These are phyloP conservation scores for Cataglyphis albicans DNA, from an alignment of 2,888 invertebrate genomes.

Conservation along the genomic window DNA sequence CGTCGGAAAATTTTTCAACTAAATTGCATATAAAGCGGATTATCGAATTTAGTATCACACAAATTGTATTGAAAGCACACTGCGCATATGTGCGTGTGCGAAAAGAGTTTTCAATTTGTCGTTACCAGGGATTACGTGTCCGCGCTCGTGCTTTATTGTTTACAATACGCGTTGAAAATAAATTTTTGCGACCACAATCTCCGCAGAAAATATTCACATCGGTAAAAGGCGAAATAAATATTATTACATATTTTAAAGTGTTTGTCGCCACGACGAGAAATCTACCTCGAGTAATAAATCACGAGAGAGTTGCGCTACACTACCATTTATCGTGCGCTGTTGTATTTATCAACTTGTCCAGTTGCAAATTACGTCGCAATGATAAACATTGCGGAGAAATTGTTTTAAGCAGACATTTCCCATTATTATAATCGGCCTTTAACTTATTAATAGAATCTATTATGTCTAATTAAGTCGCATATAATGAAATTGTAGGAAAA, in stretches of 20 bases:
- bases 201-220: slow-evolving; percentile 22
- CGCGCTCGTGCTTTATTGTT: slow-evolving; percentile 52
- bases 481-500: neutral
- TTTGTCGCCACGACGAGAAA: slow-evolving; percentile 21
- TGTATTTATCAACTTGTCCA: slow-evolving; percentile 22
- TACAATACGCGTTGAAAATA: slow-evolving; percentile 44
- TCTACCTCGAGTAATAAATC: slow-evolving; percentile 36
- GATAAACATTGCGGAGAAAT: neutral
- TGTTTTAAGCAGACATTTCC: neutral
- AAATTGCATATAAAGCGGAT: slow-evolving; percentile 65
- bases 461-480: neutral
- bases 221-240: slow-evolving; percentile 34
- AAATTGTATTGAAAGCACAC: slow-evolving; percentile 59
- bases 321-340: slow-evolving; percentile 7
- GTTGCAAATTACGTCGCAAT: slow-evolving; percentile 13
- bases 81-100: neutral
- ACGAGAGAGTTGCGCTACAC: neutral
- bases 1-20: slow-evolving; percentile 11
- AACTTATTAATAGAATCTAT: neutral
- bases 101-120: slow-evolving; percentile 68
- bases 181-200: slow-evolving; percentile 32
- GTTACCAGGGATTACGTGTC: slow-evolving; percentile 61
- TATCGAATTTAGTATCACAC: slow-evolving; percentile 49
- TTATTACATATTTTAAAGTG: slow-evolving; percentile 21
- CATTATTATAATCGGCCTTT: neutral